A percentile compares a stretch with the other conserved stretches of the same genome.
phyloP scores from a whole-genome alignment of 2,797 vertebrate genomes.

The Scolopax bukidnonensis region DNA sequence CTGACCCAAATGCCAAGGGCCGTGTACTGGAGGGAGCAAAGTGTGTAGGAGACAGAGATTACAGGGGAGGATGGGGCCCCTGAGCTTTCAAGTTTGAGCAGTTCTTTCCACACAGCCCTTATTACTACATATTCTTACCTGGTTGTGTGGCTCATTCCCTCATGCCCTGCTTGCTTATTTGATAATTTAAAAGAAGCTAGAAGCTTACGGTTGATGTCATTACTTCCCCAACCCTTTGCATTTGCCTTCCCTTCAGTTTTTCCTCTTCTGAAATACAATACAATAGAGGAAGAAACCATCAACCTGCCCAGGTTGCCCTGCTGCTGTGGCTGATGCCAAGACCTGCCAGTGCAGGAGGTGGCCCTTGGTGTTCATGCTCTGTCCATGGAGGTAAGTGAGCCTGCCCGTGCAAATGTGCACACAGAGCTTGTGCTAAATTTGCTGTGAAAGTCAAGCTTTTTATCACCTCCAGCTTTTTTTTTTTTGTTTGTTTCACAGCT shows the following conservation, averaged over 20 bases:
- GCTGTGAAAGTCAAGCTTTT: neutral
- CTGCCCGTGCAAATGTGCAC: neutral
- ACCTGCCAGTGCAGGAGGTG: neutral
- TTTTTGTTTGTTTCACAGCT: neutral
- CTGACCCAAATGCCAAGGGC: neutral
- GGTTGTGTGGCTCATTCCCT: neutral
- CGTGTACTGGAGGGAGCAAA: neutral
- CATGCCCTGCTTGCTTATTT: neutral
- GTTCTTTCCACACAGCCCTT: neutral
- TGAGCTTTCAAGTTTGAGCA: neutral
- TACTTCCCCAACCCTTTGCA: neutral
- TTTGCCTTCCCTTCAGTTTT: neutral
- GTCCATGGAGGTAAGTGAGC: neutral
- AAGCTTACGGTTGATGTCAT: neutral
- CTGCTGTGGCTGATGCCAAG: neutral
- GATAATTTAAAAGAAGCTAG: neutral
- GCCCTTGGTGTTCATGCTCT: neutral
- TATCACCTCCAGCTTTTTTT: neutral
- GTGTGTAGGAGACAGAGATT: neutral
- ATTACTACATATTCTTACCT: neutral
- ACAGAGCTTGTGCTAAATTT: neutral
- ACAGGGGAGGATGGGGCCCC: rapidly evolving
- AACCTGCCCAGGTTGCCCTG: rapidly evolving
- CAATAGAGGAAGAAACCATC: neutral
- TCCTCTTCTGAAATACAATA: neutral